phyloP scores from a whole-genome alignment of 2,888 invertebrate species.

The Troides helena region DNA sequence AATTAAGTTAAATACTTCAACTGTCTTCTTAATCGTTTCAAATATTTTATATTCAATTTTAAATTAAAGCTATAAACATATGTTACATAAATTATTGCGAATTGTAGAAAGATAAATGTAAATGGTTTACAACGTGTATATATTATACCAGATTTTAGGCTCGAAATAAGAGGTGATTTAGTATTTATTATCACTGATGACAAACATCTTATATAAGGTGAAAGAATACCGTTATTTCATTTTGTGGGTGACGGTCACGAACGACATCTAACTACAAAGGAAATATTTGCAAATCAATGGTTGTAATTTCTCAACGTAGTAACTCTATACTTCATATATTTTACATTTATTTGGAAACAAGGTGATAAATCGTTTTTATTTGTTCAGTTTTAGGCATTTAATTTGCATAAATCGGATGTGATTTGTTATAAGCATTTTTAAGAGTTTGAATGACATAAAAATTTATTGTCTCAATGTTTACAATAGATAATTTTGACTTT shows the following conservation, averaged over 20 bases:
- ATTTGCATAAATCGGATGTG: background rate
- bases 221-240: conserved; percentile 24
- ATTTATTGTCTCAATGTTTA: no score
- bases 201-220: conserved; percentile 9
- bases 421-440: no score
- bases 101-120: conserved; percentile 18
- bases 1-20: no score
- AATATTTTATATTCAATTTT: no score
- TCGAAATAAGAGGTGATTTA: conserved; percentile 9
- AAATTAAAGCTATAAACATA: no score
- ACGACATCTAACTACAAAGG: conserved; percentile 9
- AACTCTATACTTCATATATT: conserved; percentile 4
- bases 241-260: conserved; percentile 10
- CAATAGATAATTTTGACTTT: no score
- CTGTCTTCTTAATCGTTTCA: no score
- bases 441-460: no score
- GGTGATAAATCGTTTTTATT: background rate
- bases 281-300: conserved; percentile 22
- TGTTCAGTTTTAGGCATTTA: background rate
- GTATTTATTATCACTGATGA: conserved; percentile 21
- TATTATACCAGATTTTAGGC: conserved; percentile 7
- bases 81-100: no score
- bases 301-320: conserved; percentile 21
- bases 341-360: background rate
- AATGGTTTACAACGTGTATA: conserved; percentile 5